Percentiles rank a stretch among this genome's conserved stretches.
phyloP scores from a whole-genome alignment of 2,888 invertebrate species.

The Synergus umbraculus region DNA sequence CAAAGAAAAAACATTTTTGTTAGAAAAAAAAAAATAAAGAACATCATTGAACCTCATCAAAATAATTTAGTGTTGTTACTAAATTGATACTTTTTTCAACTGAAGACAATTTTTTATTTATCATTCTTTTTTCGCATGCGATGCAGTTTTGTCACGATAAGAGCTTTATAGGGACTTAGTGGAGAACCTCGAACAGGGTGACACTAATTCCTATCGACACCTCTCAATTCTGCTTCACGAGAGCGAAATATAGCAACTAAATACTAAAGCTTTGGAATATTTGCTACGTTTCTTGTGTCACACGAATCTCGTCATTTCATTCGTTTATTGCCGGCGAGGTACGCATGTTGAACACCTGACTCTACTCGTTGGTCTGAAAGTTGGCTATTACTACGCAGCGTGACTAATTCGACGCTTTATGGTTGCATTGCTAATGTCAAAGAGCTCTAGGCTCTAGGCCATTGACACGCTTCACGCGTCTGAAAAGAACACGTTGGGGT shows the following conservation, averaged over 20 bases:
- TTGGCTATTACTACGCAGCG: conserved; percentile 37
- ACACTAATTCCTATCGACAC: conserved; percentile 31
- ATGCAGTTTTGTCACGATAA: background rate
- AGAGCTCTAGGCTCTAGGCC: conserved; percentile 12
- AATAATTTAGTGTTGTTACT: background rate
- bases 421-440: conserved; percentile 38
- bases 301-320: conserved; percentile 4
- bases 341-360: conserved; percentile 14
- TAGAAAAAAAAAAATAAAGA: too few relatives aligned
- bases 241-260: conserved; percentile 12
- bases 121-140: background rate
- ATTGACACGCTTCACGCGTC: conserved; percentile 35
- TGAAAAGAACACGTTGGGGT: conserved; percentile 10
- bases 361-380: conserved; percentile 14
- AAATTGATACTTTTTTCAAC: background rate
- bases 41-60: background rate
- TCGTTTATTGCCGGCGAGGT: conserved; percentile 22
- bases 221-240: background rate
- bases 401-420: conserved; percentile 38
- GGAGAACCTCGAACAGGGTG: background rate
- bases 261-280: conserved; percentile 26
- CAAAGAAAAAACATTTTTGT: background rate
- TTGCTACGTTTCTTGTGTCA: background rate
- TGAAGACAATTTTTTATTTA: background rate
- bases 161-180: conserved; percentile 9